Evolutionary conservation across 1,140 invertebrate species (phyloP).

Genomic region (Penaeus japonicus): DNA sequence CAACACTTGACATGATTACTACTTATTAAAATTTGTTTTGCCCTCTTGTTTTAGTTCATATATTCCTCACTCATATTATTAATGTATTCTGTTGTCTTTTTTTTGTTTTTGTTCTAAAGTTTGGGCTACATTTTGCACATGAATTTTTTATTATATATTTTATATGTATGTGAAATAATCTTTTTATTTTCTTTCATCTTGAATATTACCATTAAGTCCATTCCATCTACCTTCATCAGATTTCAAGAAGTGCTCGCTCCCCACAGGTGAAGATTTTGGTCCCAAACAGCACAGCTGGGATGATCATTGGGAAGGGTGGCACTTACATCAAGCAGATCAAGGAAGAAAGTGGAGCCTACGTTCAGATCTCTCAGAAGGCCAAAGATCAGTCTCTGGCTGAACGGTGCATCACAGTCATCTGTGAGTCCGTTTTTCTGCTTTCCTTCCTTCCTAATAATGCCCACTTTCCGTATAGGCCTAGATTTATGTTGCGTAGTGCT

Average conservation of each 20-base stretch:
- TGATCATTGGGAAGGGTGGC: conserved; percentile 98
- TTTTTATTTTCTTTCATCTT: conserved; percentile 25
- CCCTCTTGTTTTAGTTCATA: too few relatives aligned
- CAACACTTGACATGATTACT: too few relatives aligned
- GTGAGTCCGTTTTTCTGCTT: conserved; percentile 66
- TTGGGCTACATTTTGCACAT: not conserved
- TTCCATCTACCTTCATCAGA: conserved; percentile 55
- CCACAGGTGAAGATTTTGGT: conserved; percentile 93
- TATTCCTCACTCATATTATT: not conserved
- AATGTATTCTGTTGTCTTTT: not conserved
- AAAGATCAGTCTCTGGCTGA: conserved; percentile 96
- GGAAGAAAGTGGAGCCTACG: conserved; percentile 95
- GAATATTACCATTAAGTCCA: conserved; percentile 50
- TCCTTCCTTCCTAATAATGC: not conserved
- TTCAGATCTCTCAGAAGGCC: conserved; percentile 98
- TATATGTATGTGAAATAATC: not conserved
- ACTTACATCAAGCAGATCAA: conserved; percentile 98
- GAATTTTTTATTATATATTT: not conserved
- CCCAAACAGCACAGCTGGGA: conserved; percentile 97
- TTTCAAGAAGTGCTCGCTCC: conserved; percentile 56
- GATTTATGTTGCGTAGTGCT: too few relatives aligned
- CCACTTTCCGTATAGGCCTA: not conserved
- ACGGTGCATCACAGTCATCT: conserved; percentile 96
- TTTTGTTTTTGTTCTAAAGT: not conserved
- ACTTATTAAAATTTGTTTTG: too few relatives aligned